Base-by-base conservation (phyloP, 2,113 vertebrate species). In the Lycaon pictus region DNA sequence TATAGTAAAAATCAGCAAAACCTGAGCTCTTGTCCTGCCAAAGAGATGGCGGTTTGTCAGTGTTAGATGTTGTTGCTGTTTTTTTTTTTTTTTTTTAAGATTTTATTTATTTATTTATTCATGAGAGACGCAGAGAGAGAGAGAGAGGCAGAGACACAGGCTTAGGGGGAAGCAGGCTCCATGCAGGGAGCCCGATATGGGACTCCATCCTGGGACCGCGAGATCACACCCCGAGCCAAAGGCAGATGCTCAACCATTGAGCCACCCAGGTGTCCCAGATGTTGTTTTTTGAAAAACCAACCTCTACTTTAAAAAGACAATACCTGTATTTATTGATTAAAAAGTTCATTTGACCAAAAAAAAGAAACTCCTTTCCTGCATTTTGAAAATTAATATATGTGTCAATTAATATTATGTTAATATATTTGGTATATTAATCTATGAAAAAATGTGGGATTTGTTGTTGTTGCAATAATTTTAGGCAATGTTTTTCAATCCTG, bases 1-100 rank as follows among this genome's bases (percentile, higher is more conserved):
- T 97, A 89, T 88, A 98, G 97, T 81, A 97, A 96, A 97, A 98
- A 97, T 97, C 96, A 97, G 95, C 93, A 90, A 95, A 98, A 97
- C 1, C 1, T 10, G 79, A 97, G 96, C 89, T 96, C 93, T 97
- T 97, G 7, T 76, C n/a, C 76, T 98, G 97, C 98, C 97, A 98
- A 95, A 97, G 93, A 98, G 93, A 96, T 92, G 98, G 96, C 83
- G 97, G 85, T 94, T 90, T 93, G 67, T 96, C 93, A 77, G 84
- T 67, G 11, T 13, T 95, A 81, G 13, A 27, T 35, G 56, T 97
- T 94, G 29, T 29, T 96, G 15, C 53, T 94, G 11, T 67, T 90
- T 95, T 96, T 94, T 77, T 63, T 7, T 11, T 7, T 16, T 67
- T 65, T 32, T 16, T 15, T 6, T 0, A 23, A 67, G 29, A 67